Evolutionary conservation across 1,140 invertebrate species (phyloP).

Genomic region (Apis cerana): DNA sequence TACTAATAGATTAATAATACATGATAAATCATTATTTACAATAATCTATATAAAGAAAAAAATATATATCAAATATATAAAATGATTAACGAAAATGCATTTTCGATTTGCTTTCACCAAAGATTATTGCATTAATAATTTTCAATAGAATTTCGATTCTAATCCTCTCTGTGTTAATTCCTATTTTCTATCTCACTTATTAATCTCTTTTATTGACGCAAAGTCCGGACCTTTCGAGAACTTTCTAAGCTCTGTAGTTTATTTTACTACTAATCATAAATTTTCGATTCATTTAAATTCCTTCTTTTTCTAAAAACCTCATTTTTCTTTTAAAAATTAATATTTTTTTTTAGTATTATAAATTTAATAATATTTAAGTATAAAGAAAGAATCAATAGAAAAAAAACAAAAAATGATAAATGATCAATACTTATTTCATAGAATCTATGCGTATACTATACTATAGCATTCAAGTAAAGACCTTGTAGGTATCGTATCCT

Average conservation of each 20-base stretch:
- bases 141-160: conserved; percentile 25
- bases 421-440: neutral
- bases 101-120: conserved; percentile 26
- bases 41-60: neutral
- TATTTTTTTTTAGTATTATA: neutral
- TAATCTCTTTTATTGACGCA: conserved; percentile 4
- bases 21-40: conserved; percentile 35
- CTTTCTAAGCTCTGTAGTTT: neutral
- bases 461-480: neutral
- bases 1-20: conserved; percentile 35
- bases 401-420: neutral
- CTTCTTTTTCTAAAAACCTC: neutral
- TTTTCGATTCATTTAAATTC: too few species aligned
- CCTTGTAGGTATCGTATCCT: neutral
- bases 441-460: too few species aligned
- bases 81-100: conserved; percentile 24
- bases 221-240: neutral
- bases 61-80: conserved; percentile 11
- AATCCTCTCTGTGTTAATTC: conserved; percentile 19
- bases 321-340: too few species aligned
- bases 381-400: neutral
- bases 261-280: neutral
- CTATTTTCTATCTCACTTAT: conserved; percentile 18
- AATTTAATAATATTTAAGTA: neutral
- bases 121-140: conserved; percentile 31